Base-by-base conservation (phyloP, 2,797 vertebrate species). In the Catostomus latipinnis region DNA sequence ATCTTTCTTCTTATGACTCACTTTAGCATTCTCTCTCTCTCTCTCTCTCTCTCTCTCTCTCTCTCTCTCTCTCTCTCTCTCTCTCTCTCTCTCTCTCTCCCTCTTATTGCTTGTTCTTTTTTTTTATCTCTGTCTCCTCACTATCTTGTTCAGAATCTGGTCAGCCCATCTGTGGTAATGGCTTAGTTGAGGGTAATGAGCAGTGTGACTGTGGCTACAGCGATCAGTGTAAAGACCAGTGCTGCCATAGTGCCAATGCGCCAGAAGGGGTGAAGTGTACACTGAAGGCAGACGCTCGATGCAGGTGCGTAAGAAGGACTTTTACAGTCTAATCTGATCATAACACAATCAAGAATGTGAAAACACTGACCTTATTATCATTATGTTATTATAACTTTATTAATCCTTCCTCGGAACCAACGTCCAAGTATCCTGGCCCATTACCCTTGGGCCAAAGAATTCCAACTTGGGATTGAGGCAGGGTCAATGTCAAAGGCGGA, bases 91-190 rank as follows among this genome's bases (percentile, higher is more conserved):
- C 6, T n/a, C 8, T 72, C 34, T 68, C 46, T 45, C 8, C 8
- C 53, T 5, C 48, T 4, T 18, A 18, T 75, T 14, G 13, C 13
- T 66, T 8, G 43, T 8, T 8, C 45, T 14, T 34, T 1, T 34
- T 56, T 63, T 8, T 16, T 52, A 11, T n/a, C 46, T 4, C 60
- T 50, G 12, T 48, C 18, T 60, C 14, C 56, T 62, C 22, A 12
- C 69, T 56, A 9, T 61, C 71, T 58, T 56, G 12, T 78, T 0
- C 88, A 99, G 98, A 98, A 86, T 98, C 97, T 76, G 97, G 98
- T 67, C 96, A 98, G 84, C 97, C 98, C 54, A 99, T 98, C 86
- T 99, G 98, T 90, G 98, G 98, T 50, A 99, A 99, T 68, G 97
- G 97, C 46, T 89, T 99, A 70, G 96, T 99, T 74, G 98, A 99